A percentile compares a stretch with the other conserved stretches of the same genome.
phyloP scores from a whole-genome alignment of 1,140 invertebrate species.

The Alviniconcha marisindica region DNA sequence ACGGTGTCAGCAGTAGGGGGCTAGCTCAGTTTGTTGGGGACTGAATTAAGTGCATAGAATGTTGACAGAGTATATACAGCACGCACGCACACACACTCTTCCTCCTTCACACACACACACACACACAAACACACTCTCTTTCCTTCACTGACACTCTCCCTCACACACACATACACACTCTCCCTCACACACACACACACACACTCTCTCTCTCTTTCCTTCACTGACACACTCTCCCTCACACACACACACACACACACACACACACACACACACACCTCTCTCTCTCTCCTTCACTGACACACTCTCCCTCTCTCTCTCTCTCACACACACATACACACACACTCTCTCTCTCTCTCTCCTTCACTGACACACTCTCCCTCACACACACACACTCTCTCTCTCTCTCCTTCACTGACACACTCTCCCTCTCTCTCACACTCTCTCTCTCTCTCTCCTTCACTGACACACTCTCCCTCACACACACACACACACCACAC shows the following conservation, averaged over 20 bases:
- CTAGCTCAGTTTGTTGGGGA: too few relatives aligned
- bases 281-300: too few relatives aligned
- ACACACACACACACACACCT: background rate
- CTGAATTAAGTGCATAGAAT: too few relatives aligned
- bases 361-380: background rate
- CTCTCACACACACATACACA: too few relatives aligned
- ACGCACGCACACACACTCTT: background rate
- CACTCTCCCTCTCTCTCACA: background rate
- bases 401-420: background rate
- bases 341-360: too few relatives aligned
- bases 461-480: background rate
- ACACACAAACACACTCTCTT: background rate
- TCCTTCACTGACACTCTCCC: background rate
- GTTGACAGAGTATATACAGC: too few relatives aligned
- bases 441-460: constrained; percentile 1
- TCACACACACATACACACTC: constrained; percentile 14
- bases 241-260: background rate
- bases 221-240: too few relatives aligned
- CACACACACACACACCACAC: background rate
- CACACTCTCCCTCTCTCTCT: too few relatives aligned
- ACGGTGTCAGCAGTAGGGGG: too few relatives aligned
- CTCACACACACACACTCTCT: background rate
- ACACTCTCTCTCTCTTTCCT: too few relatives aligned
- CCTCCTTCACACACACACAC: background rate
- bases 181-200: background rate